These are phyloP conservation scores for Helicoverpa assulta DNA, from an alignment of 2,888 invertebrate genomes.

Conservation along the genomic window DNA sequence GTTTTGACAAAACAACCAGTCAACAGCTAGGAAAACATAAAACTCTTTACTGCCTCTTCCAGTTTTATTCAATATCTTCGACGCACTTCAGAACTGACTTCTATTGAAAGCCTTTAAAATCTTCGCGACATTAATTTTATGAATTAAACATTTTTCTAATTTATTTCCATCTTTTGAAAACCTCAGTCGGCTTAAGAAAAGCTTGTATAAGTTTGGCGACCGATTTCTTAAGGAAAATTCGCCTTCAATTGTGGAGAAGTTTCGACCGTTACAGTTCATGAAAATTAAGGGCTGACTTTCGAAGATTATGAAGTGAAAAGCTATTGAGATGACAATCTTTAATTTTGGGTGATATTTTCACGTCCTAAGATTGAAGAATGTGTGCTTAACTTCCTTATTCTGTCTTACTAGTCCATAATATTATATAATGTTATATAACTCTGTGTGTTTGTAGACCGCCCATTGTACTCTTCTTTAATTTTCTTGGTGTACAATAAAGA, in stretches of 20 bases:
- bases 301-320: slow-evolving; percentile 43
- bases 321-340: slow-evolving; percentile 42
- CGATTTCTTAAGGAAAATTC: slow-evolving; percentile 49
- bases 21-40: slow-evolving; percentile 14
- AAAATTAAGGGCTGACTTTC: slow-evolving; percentile 42
- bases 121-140: slow-evolving; percentile 67
- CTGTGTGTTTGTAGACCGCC: too few species aligned
- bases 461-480: too few species aligned
- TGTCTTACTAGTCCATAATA: too few species aligned
- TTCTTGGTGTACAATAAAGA: too few species aligned
- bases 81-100: slow-evolving; percentile 64
- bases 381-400: too few species aligned
- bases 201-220: slow-evolving; percentile 32
- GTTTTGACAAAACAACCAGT: background rate
- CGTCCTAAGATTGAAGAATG: too few species aligned
- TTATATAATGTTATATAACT: too few species aligned
- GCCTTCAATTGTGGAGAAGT: slow-evolving; percentile 46
- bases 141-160: slow-evolving; percentile 73
- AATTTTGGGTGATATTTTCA: slow-evolving; percentile 5
- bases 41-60: slow-evolving; percentile 36
- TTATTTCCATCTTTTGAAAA: slow-evolving; percentile 55
- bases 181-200: slow-evolving; percentile 21
- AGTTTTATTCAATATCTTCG: slow-evolving; percentile 41
- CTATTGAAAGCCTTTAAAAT: slow-evolving; percentile 66
- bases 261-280: slow-evolving; percentile 52